phyloP scores from a whole-genome alignment of 2,113 vertebrate genomes.

The Malurus elegans region DNA sequence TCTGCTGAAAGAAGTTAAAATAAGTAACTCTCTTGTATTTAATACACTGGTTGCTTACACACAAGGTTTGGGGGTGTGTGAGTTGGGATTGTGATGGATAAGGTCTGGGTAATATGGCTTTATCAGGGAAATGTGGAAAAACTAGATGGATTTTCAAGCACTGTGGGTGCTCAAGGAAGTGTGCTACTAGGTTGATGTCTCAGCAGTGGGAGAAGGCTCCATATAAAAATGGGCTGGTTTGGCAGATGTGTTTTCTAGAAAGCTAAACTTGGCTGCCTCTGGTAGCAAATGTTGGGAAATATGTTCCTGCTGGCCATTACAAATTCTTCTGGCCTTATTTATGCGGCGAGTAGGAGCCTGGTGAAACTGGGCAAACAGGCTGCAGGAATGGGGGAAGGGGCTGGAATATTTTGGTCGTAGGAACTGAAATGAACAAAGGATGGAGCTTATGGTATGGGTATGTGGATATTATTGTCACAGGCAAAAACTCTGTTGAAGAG shows the following conservation, averaged over 20 bases:
- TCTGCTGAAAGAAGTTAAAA: not conserved
- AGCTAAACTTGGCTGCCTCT: not conserved
- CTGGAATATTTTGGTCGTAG: fast-evolving
- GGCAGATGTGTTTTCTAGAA: not conserved
- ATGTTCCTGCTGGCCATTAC: not conserved
- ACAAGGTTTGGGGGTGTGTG: fast-evolving
- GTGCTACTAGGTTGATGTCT: not conserved
- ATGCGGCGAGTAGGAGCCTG: not conserved
- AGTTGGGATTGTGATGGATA: not conserved
- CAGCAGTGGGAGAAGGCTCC: not conserved
- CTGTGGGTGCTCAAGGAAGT: fast-evolving
- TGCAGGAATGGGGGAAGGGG: not conserved
- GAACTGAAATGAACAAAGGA: not conserved
- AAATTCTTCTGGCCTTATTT: not conserved
- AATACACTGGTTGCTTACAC: fast-evolving
- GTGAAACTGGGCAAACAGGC: not conserved
- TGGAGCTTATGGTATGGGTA: not conserved
- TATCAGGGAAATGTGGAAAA: not conserved
- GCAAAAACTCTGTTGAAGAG: not conserved
- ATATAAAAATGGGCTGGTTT: not conserved
- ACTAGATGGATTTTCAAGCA: fast-evolving
- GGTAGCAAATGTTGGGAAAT: not conserved
- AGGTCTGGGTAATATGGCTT: not conserved
- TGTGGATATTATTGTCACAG: fast-evolving
- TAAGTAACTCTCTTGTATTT: fast-evolving